Conservation (phyloP, 2,113 vertebrate species). For the Hyaena hyaena region DNA sequence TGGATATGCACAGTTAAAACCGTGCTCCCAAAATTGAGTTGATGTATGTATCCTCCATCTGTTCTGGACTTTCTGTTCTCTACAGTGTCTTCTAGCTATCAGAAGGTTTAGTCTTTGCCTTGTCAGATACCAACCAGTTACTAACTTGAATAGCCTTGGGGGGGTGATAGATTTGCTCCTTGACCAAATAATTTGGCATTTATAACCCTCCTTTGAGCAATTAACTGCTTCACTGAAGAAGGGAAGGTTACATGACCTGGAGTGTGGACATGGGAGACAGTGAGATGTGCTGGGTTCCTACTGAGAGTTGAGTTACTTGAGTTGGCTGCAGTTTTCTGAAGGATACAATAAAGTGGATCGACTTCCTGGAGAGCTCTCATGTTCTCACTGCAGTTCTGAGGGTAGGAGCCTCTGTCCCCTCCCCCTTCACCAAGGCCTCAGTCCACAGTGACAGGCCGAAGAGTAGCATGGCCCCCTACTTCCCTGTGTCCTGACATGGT, state of each 20-base stretch:
- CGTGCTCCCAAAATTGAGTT: background rate
- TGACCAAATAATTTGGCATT: background rate
- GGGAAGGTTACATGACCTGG: background rate
- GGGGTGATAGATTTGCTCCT: background rate
- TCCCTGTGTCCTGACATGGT: background rate
- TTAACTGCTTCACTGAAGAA: background rate
- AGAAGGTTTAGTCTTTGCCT: background rate
- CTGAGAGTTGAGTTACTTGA: background rate
- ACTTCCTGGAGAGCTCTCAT: background rate
- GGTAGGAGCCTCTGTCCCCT: background rate
- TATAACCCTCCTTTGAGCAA: conserved; percentile 1
- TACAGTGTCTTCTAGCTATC: rapidly evolving
- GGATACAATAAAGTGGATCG: background rate
- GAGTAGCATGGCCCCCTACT: background rate
- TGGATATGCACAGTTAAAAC: background rate
- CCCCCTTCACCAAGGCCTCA: background rate
- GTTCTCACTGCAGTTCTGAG: background rate
- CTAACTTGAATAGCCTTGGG: background rate
- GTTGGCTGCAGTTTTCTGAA: background rate
- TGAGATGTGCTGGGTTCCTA: background rate
- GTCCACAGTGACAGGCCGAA: background rate
- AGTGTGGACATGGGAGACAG: background rate
- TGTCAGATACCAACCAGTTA: background rate
- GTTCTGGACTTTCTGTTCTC: background rate
- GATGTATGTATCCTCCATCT: background rate